phyloP scores from a whole-genome alignment of 2,888 invertebrate species.

The Epinotia nisella region DNA sequence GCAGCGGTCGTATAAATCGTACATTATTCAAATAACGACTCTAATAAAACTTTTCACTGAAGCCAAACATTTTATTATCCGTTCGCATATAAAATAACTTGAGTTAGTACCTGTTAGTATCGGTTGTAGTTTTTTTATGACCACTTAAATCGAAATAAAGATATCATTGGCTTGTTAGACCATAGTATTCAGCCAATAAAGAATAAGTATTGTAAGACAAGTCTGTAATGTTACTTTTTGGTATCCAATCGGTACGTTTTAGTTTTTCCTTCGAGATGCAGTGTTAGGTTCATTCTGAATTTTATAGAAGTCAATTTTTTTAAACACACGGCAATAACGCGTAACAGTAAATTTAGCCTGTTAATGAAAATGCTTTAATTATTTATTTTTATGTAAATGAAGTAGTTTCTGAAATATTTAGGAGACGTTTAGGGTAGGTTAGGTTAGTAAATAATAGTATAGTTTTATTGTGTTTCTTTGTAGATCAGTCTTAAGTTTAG shows the following conservation, averaged over 20 bases:
- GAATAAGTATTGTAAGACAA: neutral
- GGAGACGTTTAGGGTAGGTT: too few species aligned
- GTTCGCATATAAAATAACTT: slow-evolving; percentile 12
- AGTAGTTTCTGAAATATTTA: too few species aligned
- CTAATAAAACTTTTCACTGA: slow-evolving; percentile 18
- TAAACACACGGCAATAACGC: neutral
- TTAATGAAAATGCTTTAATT: neutral
- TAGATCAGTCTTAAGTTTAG: too few species aligned
- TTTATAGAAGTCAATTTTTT: neutral
- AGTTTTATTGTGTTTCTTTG: too few species aligned
- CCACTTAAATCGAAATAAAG: slow-evolving; percentile 40
- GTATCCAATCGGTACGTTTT: neutral
- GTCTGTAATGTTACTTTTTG: neutral
- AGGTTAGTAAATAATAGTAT: too few species aligned
- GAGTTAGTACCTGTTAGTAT: neutral
- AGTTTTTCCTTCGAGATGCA: neutral
- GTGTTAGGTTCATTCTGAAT: neutral
- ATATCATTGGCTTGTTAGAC: slow-evolving; percentile 36
- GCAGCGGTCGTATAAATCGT: neutral
- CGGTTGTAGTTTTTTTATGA: slow-evolving; percentile 20
- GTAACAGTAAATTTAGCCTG: neutral
- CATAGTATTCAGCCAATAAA: neutral
- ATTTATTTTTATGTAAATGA: too few species aligned
- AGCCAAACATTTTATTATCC: slow-evolving; percentile 36
- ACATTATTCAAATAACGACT: slow-evolving; percentile 5